Evolutionary conservation across 2,888 invertebrate genomes (phyloP).

Genomic region (Hyppa rectilinea): DNA sequence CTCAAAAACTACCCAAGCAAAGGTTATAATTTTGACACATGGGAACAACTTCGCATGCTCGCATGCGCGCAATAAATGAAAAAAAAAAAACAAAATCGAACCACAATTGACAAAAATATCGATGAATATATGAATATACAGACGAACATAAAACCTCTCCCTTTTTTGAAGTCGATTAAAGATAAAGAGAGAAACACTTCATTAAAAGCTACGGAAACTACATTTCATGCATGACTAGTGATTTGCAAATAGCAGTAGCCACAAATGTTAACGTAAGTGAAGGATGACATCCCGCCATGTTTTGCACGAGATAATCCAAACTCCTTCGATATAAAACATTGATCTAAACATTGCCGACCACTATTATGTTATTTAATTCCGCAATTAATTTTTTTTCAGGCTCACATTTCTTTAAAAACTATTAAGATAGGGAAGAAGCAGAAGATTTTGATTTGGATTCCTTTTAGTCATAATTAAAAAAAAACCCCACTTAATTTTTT

Average conservation of each 20-base stretch:
- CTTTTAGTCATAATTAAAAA: background rate
- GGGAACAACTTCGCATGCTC: no score
- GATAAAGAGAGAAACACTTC: background rate
- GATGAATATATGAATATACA: no score
- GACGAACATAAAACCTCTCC: no score
- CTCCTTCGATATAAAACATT: conserved; percentile 1
- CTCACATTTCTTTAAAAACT: background rate
- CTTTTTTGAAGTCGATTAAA: no score
- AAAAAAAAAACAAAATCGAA: no score
- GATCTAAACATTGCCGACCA: background rate
- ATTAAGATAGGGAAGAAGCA: background rate
- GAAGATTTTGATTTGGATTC: background rate
- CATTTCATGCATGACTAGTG: background rate
- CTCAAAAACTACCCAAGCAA: no score
- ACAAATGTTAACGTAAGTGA: background rate
- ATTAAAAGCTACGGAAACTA: background rate
- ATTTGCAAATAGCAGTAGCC: background rate
- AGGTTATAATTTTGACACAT: no score
- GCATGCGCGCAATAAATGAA: no score
- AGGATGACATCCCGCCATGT: background rate
- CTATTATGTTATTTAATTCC: background rate
- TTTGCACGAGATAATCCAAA: conserved; percentile 3
- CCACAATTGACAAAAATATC: no score
- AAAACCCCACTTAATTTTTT: background rate
- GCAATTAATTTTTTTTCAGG: background rate